Evolutionary conservation across 2,113 vertebrate species (phyloP).

Genomic region (Nannobrachium achirus): DNA sequence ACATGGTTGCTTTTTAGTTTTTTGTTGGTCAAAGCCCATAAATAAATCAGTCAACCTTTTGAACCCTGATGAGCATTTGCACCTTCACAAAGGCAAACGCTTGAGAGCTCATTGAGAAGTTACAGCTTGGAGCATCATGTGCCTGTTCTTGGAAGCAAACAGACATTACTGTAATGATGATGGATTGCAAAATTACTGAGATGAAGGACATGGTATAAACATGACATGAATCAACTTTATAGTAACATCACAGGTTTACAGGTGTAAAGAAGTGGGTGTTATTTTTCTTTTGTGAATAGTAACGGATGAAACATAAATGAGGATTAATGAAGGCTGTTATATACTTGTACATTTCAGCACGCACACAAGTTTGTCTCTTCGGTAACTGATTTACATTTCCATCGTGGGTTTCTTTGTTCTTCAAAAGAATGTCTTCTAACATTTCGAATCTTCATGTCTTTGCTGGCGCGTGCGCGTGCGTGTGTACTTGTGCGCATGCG

Average conservation of each 20-base stretch:
- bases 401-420: background rate
- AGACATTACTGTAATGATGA: conserved; percentile 8
- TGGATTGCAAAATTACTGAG: background rate
- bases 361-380: background rate
- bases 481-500: background rate
- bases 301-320: no score
- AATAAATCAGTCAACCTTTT: conserved; percentile 12
- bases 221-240: background rate
- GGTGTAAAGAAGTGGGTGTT: no score
- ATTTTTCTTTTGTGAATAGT: no score
- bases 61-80: conserved; percentile 13
- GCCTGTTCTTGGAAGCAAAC: background rate
- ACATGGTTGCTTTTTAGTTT: background rate
- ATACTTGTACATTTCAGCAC: no score
- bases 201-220: background rate
- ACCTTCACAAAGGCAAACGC: background rate
- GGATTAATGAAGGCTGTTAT: no score
- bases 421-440: no score
- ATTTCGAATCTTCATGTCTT: background rate
- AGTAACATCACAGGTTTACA: no score
- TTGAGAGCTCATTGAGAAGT: background rate
- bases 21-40: background rate
- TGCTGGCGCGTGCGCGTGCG: background rate
- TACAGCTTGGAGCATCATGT: background rate
- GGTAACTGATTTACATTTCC: background rate